Conservation (phyloP, 1,140 invertebrate genomes). For the Lethrus apterus region DNA sequence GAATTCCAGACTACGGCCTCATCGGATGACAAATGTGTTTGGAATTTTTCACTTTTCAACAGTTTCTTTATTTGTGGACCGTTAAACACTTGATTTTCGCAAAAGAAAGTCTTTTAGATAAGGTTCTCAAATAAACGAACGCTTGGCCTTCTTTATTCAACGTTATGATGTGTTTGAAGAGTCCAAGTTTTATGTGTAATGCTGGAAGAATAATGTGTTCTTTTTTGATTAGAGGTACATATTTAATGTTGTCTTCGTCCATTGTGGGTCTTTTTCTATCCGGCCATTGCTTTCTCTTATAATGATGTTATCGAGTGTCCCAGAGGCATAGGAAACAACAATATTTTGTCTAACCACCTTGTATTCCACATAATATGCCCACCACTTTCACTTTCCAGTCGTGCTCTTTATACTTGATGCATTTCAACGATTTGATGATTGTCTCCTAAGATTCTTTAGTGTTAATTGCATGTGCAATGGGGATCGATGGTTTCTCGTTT, state of each 20-base stretch:
- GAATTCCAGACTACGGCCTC: no score
- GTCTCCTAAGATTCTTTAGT: background rate
- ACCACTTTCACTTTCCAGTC: background rate
- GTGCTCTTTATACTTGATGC: conserved; percentile 1
- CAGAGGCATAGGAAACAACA: conserved; percentile 1
- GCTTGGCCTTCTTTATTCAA: background rate
- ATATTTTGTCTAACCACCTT: no score
- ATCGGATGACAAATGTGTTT: no score
- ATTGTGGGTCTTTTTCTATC: background rate
- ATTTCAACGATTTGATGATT: background rate
- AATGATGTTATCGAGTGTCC: background rate
- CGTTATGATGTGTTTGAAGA: background rate
- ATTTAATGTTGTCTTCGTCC: background rate
- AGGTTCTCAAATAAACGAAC: conserved; percentile 1
- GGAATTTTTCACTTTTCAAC: no score
- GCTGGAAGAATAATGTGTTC: background rate
- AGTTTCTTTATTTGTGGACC: background rate
- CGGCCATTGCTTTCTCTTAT: conserved; percentile 1
- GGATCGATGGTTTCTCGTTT: no score
- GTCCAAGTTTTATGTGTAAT: background rate
- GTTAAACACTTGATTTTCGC: background rate
- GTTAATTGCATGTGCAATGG: no score
- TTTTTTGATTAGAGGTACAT: background rate
- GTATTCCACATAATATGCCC: background rate
- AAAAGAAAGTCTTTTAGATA: background rate